Conservation (phyloP, 92 coral and sea anemone genomes). For the Umimayanthus chanpuru region DNA sequence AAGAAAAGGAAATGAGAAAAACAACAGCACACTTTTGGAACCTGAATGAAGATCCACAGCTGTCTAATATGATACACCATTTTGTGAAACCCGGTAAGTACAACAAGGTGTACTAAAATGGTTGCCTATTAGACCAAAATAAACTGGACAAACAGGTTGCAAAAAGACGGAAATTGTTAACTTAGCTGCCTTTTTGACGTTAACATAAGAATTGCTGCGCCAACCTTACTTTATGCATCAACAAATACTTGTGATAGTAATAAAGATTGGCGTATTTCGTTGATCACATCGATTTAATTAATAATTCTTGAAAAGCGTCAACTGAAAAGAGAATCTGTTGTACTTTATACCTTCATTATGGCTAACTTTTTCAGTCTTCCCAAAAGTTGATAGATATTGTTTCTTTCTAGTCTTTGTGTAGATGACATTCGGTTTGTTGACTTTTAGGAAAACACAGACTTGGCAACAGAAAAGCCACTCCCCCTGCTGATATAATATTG, state of each 20-base stretch:
- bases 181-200: too few species aligned
- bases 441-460: constrained; percentile 68
- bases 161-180: too few species aligned
- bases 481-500: constrained; percentile 82
- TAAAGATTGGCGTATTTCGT: too few species aligned
- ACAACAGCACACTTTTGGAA: constrained; percentile 94
- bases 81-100: constrained; percentile 75
- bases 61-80: constrained; percentile 81
- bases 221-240: too few species aligned
- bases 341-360: neutral
- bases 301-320: too few species aligned
- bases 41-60: constrained; percentile 88
- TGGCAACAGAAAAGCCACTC: constrained; percentile 90
- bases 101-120: neutral
- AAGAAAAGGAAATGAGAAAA: constrained; percentile 80
- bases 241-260: too few species aligned
- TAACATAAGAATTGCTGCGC: too few species aligned
- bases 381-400: too few species aligned
- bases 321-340: too few species aligned
- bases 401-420: neutral
- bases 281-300: too few species aligned
- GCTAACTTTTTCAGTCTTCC: neutral
- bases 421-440: neutral
- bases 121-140: neutral
- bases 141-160: too few species aligned